phyloP scores from a whole-genome alignment of 2,113 vertebrate genomes.

The Psophia crepitans region DNA sequence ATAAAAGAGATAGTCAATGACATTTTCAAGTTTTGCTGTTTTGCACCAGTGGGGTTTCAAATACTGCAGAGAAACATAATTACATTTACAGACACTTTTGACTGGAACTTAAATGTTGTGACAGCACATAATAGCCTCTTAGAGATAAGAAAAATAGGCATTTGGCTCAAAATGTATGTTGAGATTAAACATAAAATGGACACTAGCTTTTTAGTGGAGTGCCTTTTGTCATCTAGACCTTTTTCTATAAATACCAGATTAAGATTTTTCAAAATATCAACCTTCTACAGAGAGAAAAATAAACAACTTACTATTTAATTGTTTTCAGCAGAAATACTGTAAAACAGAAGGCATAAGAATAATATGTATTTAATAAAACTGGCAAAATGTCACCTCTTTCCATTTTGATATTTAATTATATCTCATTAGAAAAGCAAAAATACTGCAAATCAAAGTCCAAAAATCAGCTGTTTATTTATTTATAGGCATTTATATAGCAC shows the following conservation, averaged over 20 bases:
- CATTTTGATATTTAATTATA: constrained; percentile 12
- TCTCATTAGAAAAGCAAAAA: constrained; percentile 38
- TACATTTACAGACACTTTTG: not conserved
- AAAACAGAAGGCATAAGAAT: not conserved
- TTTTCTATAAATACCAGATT: not conserved
- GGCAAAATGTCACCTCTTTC: not conserved
- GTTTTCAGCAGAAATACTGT: not conserved
- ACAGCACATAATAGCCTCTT: not conserved
- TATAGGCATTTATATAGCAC: not conserved
- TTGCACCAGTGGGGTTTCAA: not conserved
- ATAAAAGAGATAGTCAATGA: not conserved
- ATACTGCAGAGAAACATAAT: not conserved
- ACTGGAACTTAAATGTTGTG: not conserved
- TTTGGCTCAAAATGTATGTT: not conserved
- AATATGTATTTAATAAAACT: not conserved
- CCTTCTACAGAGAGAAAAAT: not conserved
- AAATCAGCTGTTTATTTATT: constrained; percentile 55
- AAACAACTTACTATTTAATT: not conserved
- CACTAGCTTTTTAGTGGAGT: not conserved
- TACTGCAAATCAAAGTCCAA: constrained; percentile 20
- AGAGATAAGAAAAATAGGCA: not conserved
- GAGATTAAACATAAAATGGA: not conserved
- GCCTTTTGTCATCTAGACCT: not conserved
- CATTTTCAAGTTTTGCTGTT: not conserved
- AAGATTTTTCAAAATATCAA: not conserved